Percentiles rank a stretch among this genome's conserved stretches.
phyloP scores from a whole-genome alignment of 2,888 invertebrate species.

The Homarus gammarus region DNA sequence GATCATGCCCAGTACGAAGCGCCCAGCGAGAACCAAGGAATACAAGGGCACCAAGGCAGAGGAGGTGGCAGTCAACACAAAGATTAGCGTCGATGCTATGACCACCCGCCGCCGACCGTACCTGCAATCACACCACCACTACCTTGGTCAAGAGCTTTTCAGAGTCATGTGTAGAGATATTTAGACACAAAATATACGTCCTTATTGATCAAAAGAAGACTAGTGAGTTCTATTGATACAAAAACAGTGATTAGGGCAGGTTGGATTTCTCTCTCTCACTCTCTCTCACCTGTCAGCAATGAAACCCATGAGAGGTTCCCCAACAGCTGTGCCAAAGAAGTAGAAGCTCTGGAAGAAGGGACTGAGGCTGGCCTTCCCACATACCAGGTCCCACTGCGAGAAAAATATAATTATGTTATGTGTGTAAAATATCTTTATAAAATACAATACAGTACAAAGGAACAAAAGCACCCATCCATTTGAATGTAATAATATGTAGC shows the following conservation, averaged over 20 bases:
- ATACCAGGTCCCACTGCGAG: constrained; percentile 89
- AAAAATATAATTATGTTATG: no score
- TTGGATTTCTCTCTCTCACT: not conserved
- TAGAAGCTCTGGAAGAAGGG: constrained; percentile 74
- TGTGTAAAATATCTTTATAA: no score
- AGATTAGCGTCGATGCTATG: constrained; percentile 16
- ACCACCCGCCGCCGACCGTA: constrained; percentile 53
- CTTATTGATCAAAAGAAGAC: no score
- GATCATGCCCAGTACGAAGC: constrained; percentile 56
- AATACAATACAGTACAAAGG: no score
- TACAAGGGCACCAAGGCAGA: constrained; percentile 60
- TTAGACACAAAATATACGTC: no score
- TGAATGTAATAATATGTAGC: no score
- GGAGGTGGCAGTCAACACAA: constrained; percentile 27
- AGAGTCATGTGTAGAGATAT: no score
- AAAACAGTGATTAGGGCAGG: no score
- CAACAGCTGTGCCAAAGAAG: constrained; percentile 67
- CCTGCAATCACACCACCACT: constrained; percentile 38
- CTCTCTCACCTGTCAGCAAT: constrained; percentile 64
- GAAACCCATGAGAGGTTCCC: constrained; percentile 59
- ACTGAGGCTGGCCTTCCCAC: constrained; percentile 81
- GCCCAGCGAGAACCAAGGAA: constrained; percentile 52
- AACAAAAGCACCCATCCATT: no score
- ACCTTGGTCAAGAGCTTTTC: no score
- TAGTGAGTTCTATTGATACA: no score